phyloP scores from a whole-genome alignment of 2,797 vertebrate species.

The Xenops minutus region DNA sequence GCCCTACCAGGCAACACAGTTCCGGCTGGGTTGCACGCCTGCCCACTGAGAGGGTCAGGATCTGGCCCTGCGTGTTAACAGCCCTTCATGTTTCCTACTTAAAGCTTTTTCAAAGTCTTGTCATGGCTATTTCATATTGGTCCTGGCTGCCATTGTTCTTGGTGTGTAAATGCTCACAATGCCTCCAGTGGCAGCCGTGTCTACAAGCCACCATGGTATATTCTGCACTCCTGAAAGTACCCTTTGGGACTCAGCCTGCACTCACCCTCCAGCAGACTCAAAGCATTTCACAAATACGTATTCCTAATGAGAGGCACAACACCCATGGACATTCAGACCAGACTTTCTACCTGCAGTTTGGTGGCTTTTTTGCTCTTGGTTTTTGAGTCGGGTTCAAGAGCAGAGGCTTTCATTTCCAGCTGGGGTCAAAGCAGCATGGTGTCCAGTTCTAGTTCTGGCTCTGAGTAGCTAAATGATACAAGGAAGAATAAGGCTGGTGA shows the following conservation, averaged over 20 bases:
- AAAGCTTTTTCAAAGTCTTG: background rate
- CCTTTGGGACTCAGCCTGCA: background rate
- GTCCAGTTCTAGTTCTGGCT: background rate
- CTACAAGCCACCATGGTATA: background rate
- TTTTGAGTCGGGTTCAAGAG: background rate
- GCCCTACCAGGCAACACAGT: background rate
- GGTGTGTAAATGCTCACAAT: background rate
- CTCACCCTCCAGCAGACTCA: background rate
- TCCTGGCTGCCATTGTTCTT: background rate
- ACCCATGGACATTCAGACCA: background rate
- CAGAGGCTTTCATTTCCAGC: rapidly evolving
- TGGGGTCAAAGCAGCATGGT: rapidly evolving
- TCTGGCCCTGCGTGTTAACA: slow-evolving; percentile 41
- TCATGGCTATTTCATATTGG: background rate
- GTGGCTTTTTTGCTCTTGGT: background rate
- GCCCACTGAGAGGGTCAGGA: background rate
- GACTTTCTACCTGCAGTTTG: background rate
- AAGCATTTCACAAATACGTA: background rate
- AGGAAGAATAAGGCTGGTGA: background rate
- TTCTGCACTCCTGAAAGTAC: background rate
- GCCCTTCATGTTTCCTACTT: background rate
- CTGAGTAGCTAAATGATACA: background rate
- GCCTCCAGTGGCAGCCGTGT: background rate
- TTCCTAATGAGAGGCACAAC: background rate
- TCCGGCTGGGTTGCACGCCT: background rate